Percentiles rank a stretch among this genome's conserved stretches.
Evolutionary conservation across 2,888 invertebrate species (phyloP).

Genomic region (Pseudococcus viburni): DNA sequence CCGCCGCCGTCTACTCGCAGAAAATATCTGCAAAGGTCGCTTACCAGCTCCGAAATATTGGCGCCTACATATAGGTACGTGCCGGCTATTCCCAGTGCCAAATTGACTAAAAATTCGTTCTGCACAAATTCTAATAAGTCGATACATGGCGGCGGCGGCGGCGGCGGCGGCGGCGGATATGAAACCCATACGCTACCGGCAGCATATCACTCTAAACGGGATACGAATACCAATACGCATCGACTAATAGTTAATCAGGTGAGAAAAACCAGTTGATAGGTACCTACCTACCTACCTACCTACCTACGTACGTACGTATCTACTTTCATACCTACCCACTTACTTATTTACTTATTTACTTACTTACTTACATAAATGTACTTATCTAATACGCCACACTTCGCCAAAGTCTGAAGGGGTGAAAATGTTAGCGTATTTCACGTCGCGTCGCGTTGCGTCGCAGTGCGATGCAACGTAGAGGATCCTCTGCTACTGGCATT

Average conservation of each 20-base stretch:
- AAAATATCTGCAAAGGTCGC: constrained; percentile 55
- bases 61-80: constrained; percentile 33
- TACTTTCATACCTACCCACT: no score
- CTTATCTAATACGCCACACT: no score
- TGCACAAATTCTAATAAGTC: constrained; percentile 36
- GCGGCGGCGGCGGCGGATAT: not conserved
- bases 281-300: not conserved
- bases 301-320: no score
- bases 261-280: not conserved
- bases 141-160: not conserved
- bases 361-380: no score
- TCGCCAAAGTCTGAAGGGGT: no score
- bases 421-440: no score
- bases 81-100: constrained; percentile 34
- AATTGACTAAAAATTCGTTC: not conserved
- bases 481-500: no score
- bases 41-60: constrained; percentile 55
- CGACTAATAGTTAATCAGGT: not conserved
- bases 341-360: no score
- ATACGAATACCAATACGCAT: not conserved
- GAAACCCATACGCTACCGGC: not conserved
- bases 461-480: no score
- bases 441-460: no score
- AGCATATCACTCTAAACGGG: not conserved
- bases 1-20: constrained; percentile 48